These are phyloP conservation scores for Crematogaster levior DNA, from an alignment of 2,888 invertebrate genomes.

Conservation along the genomic window DNA sequence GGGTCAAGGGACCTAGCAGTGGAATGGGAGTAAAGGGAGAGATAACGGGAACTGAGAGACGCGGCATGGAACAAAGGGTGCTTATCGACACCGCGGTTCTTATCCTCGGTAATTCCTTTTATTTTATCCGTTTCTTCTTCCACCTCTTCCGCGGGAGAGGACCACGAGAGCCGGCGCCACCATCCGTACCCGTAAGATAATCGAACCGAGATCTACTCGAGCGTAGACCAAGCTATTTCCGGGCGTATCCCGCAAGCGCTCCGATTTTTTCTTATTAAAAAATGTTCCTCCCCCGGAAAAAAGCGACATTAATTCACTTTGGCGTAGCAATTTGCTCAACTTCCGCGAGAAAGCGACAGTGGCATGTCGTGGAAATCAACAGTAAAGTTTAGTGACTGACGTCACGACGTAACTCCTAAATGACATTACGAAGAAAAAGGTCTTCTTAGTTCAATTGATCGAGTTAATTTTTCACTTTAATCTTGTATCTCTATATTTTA, in stretches of 20 bases:
- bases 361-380: constrained; percentile 47
- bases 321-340: constrained; percentile 48
- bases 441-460: constrained; percentile 14
- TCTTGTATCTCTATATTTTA: constrained; percentile 1
- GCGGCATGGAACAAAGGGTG: constrained; percentile 79
- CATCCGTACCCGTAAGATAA: constrained; percentile 69
- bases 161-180: constrained; percentile 43
- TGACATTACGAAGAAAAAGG: constrained; percentile 2
- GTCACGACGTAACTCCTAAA: constrained; percentile 45
- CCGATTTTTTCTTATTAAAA: constrained; percentile 37
- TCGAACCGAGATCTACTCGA: constrained; percentile 66
- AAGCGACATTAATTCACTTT: constrained; percentile 50
- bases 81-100: constrained; percentile 82
- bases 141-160: constrained; percentile 56
- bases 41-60: constrained; percentile 65
- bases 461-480: constrained; percentile 49
- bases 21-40: constrained; percentile 64
- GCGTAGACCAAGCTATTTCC: constrained; percentile 68
- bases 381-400: constrained; percentile 47
- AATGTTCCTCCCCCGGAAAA: constrained; percentile 25
- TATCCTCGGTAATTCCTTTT: constrained; percentile 76
- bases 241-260: constrained; percentile 12
- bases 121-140: constrained; percentile 72
- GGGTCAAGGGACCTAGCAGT: constrained; percentile 31
- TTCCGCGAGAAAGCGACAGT: constrained; percentile 48